Conservation (phyloP, 2,113 vertebrate species). For the Neoarius graeffei region DNA sequence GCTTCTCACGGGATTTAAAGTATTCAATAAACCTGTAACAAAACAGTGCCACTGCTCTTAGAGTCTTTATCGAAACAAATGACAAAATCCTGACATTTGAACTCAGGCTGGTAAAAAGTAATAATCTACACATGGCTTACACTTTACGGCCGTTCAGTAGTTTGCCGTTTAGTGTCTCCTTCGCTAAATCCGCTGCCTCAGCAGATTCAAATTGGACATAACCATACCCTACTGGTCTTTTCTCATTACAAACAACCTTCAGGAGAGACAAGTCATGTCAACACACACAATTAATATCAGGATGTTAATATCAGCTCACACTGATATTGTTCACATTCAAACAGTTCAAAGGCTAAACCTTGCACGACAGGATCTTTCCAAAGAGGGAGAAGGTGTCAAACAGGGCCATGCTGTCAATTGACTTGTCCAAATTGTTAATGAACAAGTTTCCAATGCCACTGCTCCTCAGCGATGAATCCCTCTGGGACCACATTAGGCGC, state of each 20-base stretch:
- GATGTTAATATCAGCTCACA: neutral
- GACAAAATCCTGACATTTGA: neutral
- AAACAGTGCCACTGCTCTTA: neutral
- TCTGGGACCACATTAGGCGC: too few species aligned
- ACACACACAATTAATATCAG: neutral
- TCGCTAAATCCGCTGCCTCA: neutral
- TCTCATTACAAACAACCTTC: neutral
- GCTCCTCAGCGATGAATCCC: too few species aligned
- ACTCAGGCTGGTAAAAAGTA: neutral
- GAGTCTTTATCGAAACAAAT: neutral
- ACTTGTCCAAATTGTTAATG: neutral
- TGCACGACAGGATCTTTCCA: neutral
- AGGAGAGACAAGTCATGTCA: neutral
- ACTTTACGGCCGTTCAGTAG: neutral
- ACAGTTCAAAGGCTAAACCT: neutral
- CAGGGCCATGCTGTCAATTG: neutral
- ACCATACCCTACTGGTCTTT: neutral
- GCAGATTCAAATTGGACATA: neutral
- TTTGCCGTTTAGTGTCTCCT: neutral
- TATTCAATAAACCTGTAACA: neutral
- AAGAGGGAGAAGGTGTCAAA: neutral
- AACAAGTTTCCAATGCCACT: neutral
- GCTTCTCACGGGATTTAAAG: neutral
- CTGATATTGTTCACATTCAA: neutral
- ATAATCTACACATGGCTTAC: neutral